A percentile compares a stretch with the other conserved stretches of the same genome.
Evolutionary conservation across 2,113 vertebrate species (phyloP).

Genomic region (Esox niger): DNA sequence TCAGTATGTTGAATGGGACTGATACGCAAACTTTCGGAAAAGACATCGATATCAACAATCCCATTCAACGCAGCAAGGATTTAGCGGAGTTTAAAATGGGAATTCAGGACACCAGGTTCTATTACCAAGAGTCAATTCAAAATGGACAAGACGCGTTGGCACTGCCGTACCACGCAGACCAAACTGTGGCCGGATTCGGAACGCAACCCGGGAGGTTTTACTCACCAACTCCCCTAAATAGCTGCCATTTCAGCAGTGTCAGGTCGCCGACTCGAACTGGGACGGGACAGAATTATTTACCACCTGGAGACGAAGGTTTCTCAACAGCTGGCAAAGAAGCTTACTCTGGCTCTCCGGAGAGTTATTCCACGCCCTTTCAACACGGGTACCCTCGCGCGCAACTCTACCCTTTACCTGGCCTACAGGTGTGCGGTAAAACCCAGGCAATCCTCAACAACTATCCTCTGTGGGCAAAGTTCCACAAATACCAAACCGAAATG

Average conservation of each 20-base stretch:
- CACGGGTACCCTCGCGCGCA: conserved; percentile 74
- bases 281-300: conserved; percentile 69
- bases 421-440: conserved; percentile 86
- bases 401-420: conserved; percentile 77
- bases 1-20: conserved; percentile 85
- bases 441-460: conserved; percentile 91
- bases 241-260: conserved; percentile 67
- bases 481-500: conserved; percentile 97
- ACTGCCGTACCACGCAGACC: conserved; percentile 69
- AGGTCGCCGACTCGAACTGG: conserved; percentile 62
- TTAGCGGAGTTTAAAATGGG: conserved; percentile 74
- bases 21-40: conserved; percentile 79
- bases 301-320: conserved; percentile 63
- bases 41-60: conserved; percentile 67
- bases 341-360: conserved; percentile 64
- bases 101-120: conserved; percentile 73
- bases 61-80: conserved; percentile 68
- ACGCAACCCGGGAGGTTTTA: conserved; percentile 70
- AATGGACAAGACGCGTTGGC: conserved; percentile 62
- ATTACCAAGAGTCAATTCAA: conserved; percentile 66
- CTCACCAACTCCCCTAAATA: conserved; percentile 64
- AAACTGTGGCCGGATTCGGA: conserved; percentile 62
- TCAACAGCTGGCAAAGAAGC: conserved; percentile 61
- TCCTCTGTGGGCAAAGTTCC: conserved; percentile 94
- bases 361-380: conserved; percentile 64